Conservation (phyloP, 2,797 vertebrate genomes). For the Coilia nasus region DNA sequence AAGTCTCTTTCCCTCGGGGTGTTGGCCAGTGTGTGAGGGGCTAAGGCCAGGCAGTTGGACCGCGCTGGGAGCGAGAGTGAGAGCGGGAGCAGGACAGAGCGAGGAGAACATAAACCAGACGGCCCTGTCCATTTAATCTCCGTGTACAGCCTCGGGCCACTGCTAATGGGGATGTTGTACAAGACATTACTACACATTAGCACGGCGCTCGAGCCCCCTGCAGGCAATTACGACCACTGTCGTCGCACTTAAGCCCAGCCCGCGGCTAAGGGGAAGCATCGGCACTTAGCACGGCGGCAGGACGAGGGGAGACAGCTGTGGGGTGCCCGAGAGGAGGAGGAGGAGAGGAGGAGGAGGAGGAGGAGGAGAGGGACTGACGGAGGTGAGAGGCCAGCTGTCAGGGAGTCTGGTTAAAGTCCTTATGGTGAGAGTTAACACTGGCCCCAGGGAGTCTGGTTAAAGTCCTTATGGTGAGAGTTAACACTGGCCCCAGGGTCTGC, state of each 20-base stretch:
- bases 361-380: constrained; percentile 16
- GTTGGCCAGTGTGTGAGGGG: not conserved
- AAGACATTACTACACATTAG: constrained; percentile 77
- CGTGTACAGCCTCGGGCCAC: constrained; percentile 82
- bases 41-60: constrained; percentile 29
- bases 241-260: constrained; percentile 82
- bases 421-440: not conserved
- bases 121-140: constrained; percentile 75
- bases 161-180: constrained; percentile 89
- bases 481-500: not conserved
- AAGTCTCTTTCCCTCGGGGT: not conserved
- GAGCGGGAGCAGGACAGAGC: too few species aligned
- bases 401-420: not conserved
- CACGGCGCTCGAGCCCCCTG: constrained; percentile 68
- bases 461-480: not conserved
- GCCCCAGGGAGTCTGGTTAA: not conserved
- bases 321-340: constrained; percentile 45
- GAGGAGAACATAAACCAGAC: constrained; percentile 70
- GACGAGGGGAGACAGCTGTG: constrained; percentile 66
- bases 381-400: constrained; percentile 33
- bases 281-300: constrained; percentile 78
- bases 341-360: not conserved
- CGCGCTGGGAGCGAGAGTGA: constrained; percentile 53
- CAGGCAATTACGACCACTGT: constrained; percentile 82
- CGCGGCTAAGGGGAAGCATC: constrained; percentile 76